phyloP scores from a whole-genome alignment of 2,888 invertebrate species.

The Corbicula japonica region DNA sequence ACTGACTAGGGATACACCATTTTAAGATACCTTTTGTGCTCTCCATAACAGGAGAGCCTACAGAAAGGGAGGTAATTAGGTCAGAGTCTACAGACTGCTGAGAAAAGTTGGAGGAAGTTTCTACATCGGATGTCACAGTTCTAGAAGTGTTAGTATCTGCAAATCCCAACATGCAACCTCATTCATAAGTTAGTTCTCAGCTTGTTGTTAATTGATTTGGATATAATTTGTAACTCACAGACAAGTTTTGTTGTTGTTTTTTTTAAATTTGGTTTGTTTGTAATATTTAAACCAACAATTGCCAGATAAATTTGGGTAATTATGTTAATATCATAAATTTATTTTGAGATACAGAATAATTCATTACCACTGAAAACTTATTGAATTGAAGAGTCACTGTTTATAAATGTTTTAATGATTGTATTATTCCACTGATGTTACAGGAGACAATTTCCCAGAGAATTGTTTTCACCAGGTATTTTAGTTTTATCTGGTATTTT shows the following conservation, averaged over 20 bases:
- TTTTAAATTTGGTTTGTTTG: not conserved
- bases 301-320: not conserved
- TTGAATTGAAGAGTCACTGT: no score
- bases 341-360: no score
- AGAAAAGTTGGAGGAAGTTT: conserved; percentile 19
- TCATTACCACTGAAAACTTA: no score
- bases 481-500: no score
- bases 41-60: conserved; percentile 64
- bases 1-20: conserved; percentile 8
- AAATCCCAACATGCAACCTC: not conserved
- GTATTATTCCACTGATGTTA: no score
- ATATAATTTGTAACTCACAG: not conserved
- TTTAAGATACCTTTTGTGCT: conserved; percentile 61
- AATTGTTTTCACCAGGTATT: no score
- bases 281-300: not conserved
- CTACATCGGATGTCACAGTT: conserved; percentile 22
- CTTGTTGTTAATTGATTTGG: not conserved
- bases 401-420: no score
- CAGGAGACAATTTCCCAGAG: no score
- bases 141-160: conserved; percentile 42
- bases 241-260: not conserved
- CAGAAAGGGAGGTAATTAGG: conserved; percentile 48
- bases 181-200: not conserved
- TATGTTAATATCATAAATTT: not conserved
- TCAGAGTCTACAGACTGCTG: conserved; percentile 43